phyloP scores from a whole-genome alignment of 2,113 vertebrate species.

The Lynx canadensis region DNA sequence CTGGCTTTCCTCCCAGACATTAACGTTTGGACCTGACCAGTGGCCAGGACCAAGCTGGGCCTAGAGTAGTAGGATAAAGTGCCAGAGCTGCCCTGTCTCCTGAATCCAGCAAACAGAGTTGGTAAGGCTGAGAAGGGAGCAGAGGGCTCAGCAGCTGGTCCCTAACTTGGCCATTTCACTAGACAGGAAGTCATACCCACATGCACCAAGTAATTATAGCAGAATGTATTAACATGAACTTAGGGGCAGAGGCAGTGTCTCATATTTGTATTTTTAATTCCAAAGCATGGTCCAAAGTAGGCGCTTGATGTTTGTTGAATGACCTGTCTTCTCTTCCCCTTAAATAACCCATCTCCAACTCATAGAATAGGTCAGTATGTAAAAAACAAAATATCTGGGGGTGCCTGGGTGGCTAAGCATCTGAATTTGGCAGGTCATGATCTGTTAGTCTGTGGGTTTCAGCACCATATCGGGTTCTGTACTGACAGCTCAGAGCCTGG shows the following conservation, averaged over 20 bases:
- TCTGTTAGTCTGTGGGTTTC: too few relatives aligned
- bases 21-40: background rate
- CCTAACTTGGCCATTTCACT: background rate
- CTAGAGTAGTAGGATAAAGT: background rate
- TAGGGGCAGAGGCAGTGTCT: background rate
- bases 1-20: background rate
- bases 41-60: background rate
- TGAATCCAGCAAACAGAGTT: background rate
- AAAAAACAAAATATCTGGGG: background rate
- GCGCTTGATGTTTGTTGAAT: background rate
- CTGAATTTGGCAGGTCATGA: too few relatives aligned
- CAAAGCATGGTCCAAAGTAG: background rate
- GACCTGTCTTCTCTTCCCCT: background rate
- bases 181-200: background rate
- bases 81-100: background rate
- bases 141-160: background rate
- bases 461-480: too few relatives aligned
- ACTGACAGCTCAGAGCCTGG: too few relatives aligned
- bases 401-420: too few relatives aligned
- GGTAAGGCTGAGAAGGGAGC: background rate
- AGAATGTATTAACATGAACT: background rate
- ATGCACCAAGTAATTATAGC: background rate
- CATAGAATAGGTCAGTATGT: background rate
- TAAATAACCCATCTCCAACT: background rate
- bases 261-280: constrained; percentile 28